phyloP scores from a whole-genome alignment of 1,140 invertebrate genomes.

The Bombus affinis region DNA sequence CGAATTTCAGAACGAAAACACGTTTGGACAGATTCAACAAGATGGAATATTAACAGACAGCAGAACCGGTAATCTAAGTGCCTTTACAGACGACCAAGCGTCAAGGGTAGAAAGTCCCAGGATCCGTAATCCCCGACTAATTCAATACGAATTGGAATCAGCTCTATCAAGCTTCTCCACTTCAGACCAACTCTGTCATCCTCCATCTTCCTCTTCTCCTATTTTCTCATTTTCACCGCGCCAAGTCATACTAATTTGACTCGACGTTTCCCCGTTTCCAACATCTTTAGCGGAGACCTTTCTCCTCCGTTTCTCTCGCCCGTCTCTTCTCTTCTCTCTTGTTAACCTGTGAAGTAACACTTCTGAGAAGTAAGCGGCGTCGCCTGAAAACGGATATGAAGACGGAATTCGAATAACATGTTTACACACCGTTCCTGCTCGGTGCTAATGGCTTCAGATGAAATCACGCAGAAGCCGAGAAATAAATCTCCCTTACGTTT shows the following conservation, averaged over 20 bases:
- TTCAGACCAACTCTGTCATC: not conserved
- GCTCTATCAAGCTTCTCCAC: not conserved
- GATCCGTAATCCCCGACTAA: slow-evolving; percentile 50
- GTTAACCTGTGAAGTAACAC: slow-evolving; percentile 9
- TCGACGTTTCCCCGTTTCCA: slow-evolving; percentile 11
- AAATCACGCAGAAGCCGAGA: slow-evolving; percentile 21
- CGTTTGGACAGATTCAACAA: slow-evolving; percentile 4
- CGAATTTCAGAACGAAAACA: not conserved
- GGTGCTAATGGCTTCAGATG: slow-evolving; percentile 56
- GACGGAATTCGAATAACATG: slow-evolving; percentile 72
- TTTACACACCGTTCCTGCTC: slow-evolving; percentile 56
- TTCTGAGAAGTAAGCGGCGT: slow-evolving; percentile 19
- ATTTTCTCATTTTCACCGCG: slow-evolving; percentile 39
- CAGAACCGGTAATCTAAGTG: slow-evolving; percentile 29
- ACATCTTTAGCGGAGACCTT: not conserved
- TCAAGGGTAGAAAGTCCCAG: slow-evolving; percentile 20
- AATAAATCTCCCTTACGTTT: slow-evolving; percentile 1
- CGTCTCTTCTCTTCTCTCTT: not conserved
- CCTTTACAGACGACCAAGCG: slow-evolving; percentile 24
- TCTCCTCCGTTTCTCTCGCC: not conserved
- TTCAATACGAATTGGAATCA: slow-evolving; percentile 58
- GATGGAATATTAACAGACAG: slow-evolving; percentile 25
- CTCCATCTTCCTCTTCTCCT: not conserved
- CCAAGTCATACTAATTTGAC: slow-evolving; percentile 42
- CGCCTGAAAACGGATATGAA: slow-evolving; percentile 69